Conservation (phyloP, 2,888 invertebrate species). For the Biston betularia region DNA sequence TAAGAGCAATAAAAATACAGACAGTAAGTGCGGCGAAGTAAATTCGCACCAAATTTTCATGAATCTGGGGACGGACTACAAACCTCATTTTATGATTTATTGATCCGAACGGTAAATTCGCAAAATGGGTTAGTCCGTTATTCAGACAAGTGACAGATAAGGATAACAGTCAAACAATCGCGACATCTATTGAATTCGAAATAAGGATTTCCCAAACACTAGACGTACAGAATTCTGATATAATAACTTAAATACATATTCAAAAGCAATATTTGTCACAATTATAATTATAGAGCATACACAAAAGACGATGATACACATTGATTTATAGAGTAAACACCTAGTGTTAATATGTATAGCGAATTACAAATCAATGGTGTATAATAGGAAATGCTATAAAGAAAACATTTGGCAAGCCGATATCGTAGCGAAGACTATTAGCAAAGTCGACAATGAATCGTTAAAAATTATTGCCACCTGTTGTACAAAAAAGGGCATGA, state of each 20-base stretch:
- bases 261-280: slow-evolving; percentile 16
- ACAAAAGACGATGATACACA: slow-evolving; percentile 10
- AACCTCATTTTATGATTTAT: slow-evolving; percentile 72
- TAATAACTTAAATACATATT: slow-evolving; percentile 10
- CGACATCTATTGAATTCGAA: slow-evolving; percentile 70
- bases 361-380: slow-evolving; percentile 13
- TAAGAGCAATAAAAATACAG: slow-evolving; percentile 4
- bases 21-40: slow-evolving; percentile 1
- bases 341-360: slow-evolving; percentile 11
- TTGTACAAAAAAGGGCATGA: slow-evolving; percentile 69
- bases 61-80: slow-evolving; percentile 55
- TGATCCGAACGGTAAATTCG: slow-evolving; percentile 76
- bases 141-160: slow-evolving; percentile 70
- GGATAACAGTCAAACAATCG: slow-evolving; percentile 71
- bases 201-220: slow-evolving; percentile 55
- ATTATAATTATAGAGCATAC: background rate
- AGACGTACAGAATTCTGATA: slow-evolving; percentile 8
- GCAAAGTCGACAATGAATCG: slow-evolving; percentile 78
- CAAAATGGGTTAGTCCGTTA: slow-evolving; percentile 75
- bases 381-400: slow-evolving; percentile 48
- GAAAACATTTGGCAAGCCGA: slow-evolving; percentile 64
- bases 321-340: slow-evolving; percentile 19
- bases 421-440: slow-evolving; percentile 66
- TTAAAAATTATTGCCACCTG: slow-evolving; percentile 76
- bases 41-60: slow-evolving; percentile 19